Base-by-base conservation (phyloP, 2,797 vertebrate species). In the Molossus molossus region DNA sequence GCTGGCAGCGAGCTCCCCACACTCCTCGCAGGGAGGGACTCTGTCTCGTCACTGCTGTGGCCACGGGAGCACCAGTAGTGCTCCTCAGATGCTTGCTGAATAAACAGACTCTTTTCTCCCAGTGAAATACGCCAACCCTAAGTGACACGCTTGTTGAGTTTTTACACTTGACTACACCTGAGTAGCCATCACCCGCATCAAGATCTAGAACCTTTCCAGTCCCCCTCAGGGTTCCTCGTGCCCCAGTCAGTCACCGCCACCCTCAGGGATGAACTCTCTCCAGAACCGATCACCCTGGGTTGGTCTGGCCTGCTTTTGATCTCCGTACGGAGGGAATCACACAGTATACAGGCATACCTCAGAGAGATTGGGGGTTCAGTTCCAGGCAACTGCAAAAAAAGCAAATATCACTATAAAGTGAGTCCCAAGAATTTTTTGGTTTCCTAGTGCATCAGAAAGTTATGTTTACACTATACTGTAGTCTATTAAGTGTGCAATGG, bases 11-110 rank as follows among this genome's bases (percentile, higher is more conserved):
- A 27, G 55, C 23, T 72, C 14, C 27, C 37, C 29, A 17, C 13
- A 25, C 14, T 45, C 27, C 72, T 62, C 1, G 1, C 18, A 25
- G 23, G n/a, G 10, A 20, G 27, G 37, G 7, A 9, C 64, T 65
- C n/a, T 29, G 6, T 3, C 7, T 29, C n/a, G 29, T 21, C 33
- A 5, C 33, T n/a, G 4, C 9, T 7, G 45, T 21, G 64, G 55
- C 80, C 2, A 0, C 6, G 12, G 29, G 3, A 25, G 9, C 3
- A 0, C 17, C 25, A 21, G 57, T 27, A 37, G 33, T 33, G 20
- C 27, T n/a, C 45, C 45, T 1, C 0, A 5, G n/a, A 13, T 0
- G 11, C 25, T 40, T 50, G 25, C 23, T 62, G 37, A 50, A 29
- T 33, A 75, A 80, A 85, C 14, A 5, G 69, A 1, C n/a, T 50